phyloP scores from a whole-genome alignment of 2,888 invertebrate genomes.

The Dynastes tityus region DNA sequence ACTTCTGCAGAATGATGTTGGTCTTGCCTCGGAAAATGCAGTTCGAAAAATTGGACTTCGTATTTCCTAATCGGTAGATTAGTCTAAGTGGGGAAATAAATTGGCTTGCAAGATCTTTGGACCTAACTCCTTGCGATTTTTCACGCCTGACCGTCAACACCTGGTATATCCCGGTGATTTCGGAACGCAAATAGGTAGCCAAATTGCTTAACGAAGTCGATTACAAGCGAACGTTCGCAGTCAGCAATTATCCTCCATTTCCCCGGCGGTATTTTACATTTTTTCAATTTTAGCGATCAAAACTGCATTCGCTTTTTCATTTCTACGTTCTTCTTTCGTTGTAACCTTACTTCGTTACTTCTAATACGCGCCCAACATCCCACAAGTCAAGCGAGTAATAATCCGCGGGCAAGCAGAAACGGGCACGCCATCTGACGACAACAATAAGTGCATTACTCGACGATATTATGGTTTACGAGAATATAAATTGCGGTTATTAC shows the following conservation, averaged over 20 bases:
- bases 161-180: too few species aligned
- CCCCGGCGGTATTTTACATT: neutral
- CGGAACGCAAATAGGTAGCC: too few species aligned
- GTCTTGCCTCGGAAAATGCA: too few species aligned
- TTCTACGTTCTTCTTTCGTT: neutral
- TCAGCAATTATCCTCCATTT: conserved; percentile 25
- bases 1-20: too few species aligned
- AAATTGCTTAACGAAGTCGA: too few species aligned
- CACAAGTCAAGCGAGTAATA: neutral
- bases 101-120: too few species aligned
- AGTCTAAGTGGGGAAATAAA: too few species aligned
- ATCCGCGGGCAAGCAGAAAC: neutral
- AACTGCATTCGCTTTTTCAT: neutral
- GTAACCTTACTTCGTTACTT: neutral
- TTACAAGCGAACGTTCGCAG: too few species aligned
- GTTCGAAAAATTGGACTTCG: too few species aligned
- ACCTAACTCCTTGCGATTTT: too few species aligned
- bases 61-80: too few species aligned
- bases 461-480: conserved; percentile 23
- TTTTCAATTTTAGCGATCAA: neutral
- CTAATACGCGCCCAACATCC: neutral
- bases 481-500: conserved; percentile 47
- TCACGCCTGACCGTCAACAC: too few species aligned
- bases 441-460: conserved; percentile 41
- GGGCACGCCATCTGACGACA: conserved; percentile 28